Percentiles rank a stretch among this genome's conserved stretches.
These are phyloP conservation scores for Lamellibrachia satsuma DNA, from an alignment of 2,888 invertebrate species.

Conservation along the genomic window DNA sequence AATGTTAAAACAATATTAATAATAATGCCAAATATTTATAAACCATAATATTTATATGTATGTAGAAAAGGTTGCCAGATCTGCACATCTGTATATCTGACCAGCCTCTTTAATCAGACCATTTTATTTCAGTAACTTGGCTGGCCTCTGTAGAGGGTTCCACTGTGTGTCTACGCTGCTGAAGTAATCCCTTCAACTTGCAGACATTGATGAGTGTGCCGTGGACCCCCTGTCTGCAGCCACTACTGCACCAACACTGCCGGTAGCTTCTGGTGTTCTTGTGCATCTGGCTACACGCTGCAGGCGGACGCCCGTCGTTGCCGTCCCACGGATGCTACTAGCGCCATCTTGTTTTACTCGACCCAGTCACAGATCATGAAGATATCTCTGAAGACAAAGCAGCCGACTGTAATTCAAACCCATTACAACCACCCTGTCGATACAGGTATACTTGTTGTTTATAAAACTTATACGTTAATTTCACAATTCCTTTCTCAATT, in stretches of 20 bases:
- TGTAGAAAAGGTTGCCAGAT: too few species aligned
- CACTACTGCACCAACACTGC: neutral
- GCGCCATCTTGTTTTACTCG: neutral
- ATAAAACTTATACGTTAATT: neutral
- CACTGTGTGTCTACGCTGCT: too few species aligned
- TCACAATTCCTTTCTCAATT: neutral
- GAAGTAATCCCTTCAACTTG: neutral
- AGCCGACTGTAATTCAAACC: neutral
- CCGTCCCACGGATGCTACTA: neutral
- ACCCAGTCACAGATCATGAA: neutral
- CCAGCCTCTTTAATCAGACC: too few species aligned
- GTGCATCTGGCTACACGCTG: neutral
- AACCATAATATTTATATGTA: too few species aligned
- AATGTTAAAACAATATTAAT: too few species aligned
- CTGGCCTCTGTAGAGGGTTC: too few species aligned
- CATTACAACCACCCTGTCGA: neutral
- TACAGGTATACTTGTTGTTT: neutral
- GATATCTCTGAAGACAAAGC: neutral
- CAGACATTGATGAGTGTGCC: neutral
- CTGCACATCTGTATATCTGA: too few species aligned
- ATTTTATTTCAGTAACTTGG: too few species aligned
- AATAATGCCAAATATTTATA: too few species aligned
- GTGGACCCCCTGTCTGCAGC: neutral
- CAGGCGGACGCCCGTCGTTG: neutral
- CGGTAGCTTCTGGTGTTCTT: neutral